phyloP scores from a whole-genome alignment of 2,888 invertebrate genomes.

The Pachliopta kotzebuea region DNA sequence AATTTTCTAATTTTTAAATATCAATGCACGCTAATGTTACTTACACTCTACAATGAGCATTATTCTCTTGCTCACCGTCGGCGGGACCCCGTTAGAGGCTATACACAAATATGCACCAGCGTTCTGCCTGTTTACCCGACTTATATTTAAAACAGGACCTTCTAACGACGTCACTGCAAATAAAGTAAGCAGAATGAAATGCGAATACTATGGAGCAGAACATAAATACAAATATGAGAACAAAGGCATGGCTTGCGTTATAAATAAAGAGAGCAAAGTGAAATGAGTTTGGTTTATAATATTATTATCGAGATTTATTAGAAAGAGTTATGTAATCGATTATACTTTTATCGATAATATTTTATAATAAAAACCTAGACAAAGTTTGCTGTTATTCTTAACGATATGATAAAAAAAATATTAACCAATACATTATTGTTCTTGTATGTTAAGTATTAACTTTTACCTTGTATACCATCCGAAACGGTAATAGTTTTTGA shows the following conservation, averaged over 20 bases:
- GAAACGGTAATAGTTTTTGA: conserved; percentile 86
- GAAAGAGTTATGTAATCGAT: background rate
- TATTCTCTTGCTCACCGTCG: conserved; percentile 93
- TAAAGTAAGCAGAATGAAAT: conserved; percentile 29
- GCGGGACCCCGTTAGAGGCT: conserved; percentile 91
- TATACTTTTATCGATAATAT: background rate
- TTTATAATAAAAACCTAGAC: too few species aligned
- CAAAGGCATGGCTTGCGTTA: conserved; percentile 7
- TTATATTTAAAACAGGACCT: conserved; percentile 84
- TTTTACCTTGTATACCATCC: conserved; percentile 84
- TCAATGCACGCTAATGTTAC: conserved; percentile 45
- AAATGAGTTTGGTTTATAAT: background rate
- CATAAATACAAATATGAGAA: conserved; percentile 13
- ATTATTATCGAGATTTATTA: background rate
- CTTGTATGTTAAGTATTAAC: background rate
- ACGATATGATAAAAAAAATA: background rate
- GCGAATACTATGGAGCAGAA: conserved; percentile 12
- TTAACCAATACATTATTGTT: background rate
- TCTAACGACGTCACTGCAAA: conserved; percentile 83
- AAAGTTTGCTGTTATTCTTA: too few species aligned
- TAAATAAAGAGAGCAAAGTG: conserved; percentile 3
- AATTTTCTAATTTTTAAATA: background rate
- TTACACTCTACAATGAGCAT: conserved; percentile 91
- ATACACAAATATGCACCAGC: conserved; percentile 92
- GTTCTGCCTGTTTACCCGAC: conserved; percentile 86